Percentiles rank a stretch among this genome's conserved stretches.
Conservation (phyloP, 2,797 vertebrate species). For the Fundulus diaphanus region DNA sequence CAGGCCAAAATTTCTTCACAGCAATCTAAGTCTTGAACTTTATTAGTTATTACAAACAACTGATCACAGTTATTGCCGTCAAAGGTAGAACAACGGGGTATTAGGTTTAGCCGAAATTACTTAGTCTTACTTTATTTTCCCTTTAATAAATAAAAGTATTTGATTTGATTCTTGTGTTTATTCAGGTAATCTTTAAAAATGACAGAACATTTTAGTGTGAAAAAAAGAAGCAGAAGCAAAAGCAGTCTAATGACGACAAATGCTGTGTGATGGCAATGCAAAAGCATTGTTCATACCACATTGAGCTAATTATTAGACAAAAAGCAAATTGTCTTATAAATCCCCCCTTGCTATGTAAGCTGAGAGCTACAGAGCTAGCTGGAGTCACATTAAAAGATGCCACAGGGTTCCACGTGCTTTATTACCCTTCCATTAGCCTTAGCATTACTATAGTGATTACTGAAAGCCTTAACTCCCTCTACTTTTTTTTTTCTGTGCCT, state of each 20-base stretch:
- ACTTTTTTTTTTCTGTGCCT: constrained; percentile 28
- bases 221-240: background rate
- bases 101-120: too few species aligned
- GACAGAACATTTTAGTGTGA: too few species aligned
- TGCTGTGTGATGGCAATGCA: background rate
- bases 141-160: too few species aligned
- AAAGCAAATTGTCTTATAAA: background rate
- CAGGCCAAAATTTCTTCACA: background rate
- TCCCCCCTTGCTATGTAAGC: constrained; percentile 31
- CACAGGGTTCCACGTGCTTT: constrained; percentile 37
- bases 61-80: background rate
- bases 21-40: background rate
- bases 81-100: too few species aligned
- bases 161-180: too few species aligned
- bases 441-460: constrained; percentile 47
- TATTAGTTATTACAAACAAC: background rate
- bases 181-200: too few species aligned
- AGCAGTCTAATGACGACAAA: background rate
- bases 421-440: constrained; percentile 49
- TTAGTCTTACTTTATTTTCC: too few species aligned
- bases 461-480: constrained; percentile 40
- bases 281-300: constrained; percentile 17
- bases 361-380: constrained; percentile 33
- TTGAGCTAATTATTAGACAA: constrained; percentile 27
- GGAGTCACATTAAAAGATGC: constrained; percentile 11